phyloP scores from a whole-genome alignment of 1,140 invertebrate genomes.

The Chrysomallon squamiferum region DNA sequence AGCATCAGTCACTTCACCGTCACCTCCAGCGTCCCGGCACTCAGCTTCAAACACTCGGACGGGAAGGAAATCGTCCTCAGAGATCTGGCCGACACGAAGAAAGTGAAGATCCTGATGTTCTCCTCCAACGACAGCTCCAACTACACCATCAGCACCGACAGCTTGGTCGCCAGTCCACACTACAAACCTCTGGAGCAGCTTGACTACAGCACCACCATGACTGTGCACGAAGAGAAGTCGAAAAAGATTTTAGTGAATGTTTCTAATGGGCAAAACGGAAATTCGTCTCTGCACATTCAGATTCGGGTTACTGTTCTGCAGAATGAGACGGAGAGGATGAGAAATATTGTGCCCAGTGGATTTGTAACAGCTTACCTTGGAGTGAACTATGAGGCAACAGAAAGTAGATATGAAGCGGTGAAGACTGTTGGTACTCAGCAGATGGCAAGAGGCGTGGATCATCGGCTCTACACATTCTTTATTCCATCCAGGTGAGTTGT shows the following conservation, averaged over 20 bases:
- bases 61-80: conserved; percentile 31
- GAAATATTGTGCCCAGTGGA: not conserved
- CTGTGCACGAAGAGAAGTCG: conserved; percentile 1
- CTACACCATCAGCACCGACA: conserved; percentile 5
- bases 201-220: conserved; percentile 18
- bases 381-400: conserved; percentile 26
- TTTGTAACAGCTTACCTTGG: conserved; percentile 30
- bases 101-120: conserved; percentile 35
- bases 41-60: conserved; percentile 35
- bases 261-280: not conserved
- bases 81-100: conserved; percentile 14
- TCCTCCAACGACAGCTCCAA: conserved; percentile 10
- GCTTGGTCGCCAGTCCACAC: conserved; percentile 19
- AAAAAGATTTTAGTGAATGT: conserved; percentile 25
- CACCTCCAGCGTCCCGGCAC: conserved; percentile 29
- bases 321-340: conserved; percentile 4
- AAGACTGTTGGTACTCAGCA: conserved; percentile 12
- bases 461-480: conserved; percentile 48
- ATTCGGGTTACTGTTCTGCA: conserved; percentile 20
- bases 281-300: conserved; percentile 24
- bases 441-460: conserved; percentile 30
- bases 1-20: conserved; percentile 12
- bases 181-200: conserved; percentile 28
- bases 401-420: conserved; percentile 12
- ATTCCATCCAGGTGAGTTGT: conserved; percentile 28